These are phyloP conservation scores for Diprion similis DNA, from an alignment of 1,140 invertebrate genomes.

Conservation along the genomic window DNA sequence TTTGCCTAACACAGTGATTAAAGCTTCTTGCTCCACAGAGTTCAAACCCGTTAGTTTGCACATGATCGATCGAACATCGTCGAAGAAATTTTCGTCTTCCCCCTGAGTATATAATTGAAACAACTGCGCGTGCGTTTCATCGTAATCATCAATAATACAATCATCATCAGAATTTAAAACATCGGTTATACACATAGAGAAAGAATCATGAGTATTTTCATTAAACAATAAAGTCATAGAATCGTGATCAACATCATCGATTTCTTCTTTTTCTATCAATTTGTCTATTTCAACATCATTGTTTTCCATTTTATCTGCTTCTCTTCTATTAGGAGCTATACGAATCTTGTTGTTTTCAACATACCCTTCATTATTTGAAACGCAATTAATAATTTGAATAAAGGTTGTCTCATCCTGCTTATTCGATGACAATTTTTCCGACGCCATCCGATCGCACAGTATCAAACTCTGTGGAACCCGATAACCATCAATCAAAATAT, in stretches of 20 bases:
- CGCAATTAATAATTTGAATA: conserved; percentile 2
- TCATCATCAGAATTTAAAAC: neutral
- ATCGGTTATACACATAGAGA: neutral
- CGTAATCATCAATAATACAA: neutral
- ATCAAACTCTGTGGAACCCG: conserved; percentile 16
- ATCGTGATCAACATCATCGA: neutral
- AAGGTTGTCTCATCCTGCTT: conserved; percentile 12
- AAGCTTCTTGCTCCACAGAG: neutral
- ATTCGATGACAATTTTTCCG: conserved; percentile 6
- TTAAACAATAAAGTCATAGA: conserved; percentile 7
- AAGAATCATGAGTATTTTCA: conserved; percentile 5
- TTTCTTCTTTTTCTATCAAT: neutral
- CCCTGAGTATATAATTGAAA: neutral
- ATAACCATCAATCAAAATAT: neutral
- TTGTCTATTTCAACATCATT: neutral
- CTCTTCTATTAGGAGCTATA: neutral
- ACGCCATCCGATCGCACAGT: conserved; percentile 14
- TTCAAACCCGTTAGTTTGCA: conserved; percentile 4
- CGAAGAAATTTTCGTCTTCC: conserved; percentile 3
- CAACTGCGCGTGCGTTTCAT: neutral
- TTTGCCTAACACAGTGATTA: conserved; percentile 4
- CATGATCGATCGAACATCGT: conserved; percentile 3
- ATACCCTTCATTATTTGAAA: neutral
- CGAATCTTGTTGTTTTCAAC: neutral
- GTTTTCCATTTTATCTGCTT: neutral